Evolutionary conservation across 2,113 vertebrate genomes (phyloP), one percentile per base, ranked within the genome.

Genomic region (Neolamprologus sp.): DNA sequence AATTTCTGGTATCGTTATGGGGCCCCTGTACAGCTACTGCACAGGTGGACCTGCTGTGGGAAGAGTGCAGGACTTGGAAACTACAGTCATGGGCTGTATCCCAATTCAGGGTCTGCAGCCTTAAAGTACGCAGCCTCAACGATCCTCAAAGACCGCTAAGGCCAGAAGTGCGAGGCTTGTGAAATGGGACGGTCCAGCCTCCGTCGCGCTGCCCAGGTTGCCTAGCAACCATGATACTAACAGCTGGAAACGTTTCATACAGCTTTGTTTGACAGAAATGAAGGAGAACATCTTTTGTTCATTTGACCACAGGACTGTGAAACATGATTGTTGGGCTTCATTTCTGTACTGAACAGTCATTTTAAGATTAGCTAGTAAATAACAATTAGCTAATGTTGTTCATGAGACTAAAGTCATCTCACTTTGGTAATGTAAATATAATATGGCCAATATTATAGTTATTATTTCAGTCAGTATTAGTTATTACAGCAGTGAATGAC

Each of bases 221-320:
- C 54, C 0, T 26, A 5, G 53, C 53, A 55, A 7, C 0, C 21
- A 0, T 1, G 4, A 55, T 4, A 7, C 11, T 55, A 23, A 13
- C 21, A 55, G n/a, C 53, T 54, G 53, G n/a, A 54, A 54, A 54
- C 6, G 10, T 7, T 0, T 54, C 51, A 23, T 12, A 54, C n/a
- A 7, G 10, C n/a, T 4, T 11, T 53, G 51, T 21, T 21, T 54
- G 1, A 54, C 51, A 54, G 51, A 54, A 1, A 54, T 21, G 10
- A 54, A 54, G 51, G 9, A 53, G 51, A 54, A 54, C 0, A 21
- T 54, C 0, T 12, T 54, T 54, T 49, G 3, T 47, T 47, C 14
- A 4, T 47, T 51, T 51, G 26, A 26, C 26, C 26, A 26, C 26
- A 26, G 26, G 26, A 26, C 45, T 17, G 45, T 17, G 0, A 49